Conservation (phyloP, 92 coral and sea anemone genomes). For the Heliopora coerulea region DNA sequence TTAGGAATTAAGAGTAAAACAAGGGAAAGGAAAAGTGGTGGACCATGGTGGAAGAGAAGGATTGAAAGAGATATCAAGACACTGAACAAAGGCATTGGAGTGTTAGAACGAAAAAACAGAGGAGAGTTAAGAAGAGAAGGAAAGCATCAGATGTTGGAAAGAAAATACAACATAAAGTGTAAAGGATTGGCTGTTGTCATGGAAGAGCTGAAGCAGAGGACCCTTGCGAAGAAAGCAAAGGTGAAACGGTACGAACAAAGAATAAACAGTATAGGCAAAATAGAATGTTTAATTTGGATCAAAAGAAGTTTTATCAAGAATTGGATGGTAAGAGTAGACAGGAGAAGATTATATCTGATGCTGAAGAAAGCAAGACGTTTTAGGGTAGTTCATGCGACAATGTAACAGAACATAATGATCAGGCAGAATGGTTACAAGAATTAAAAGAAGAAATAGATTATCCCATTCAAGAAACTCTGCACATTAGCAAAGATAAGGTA, state of each 20-base stretch:
- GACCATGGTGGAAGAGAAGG: no score
- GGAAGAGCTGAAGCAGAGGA: slow-evolving; percentile 10
- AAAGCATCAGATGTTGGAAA: neutral
- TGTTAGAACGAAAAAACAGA: neutral
- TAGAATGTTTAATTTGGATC: neutral
- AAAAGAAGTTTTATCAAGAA: no score
- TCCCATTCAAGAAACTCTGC: no score
- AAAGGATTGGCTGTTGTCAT: neutral
- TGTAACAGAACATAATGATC: no score
- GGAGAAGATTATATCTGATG: neutral
- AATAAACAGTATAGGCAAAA: slow-evolving; percentile 4
- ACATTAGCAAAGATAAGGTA: no score
- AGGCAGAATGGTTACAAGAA: no score
- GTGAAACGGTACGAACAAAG: neutral
- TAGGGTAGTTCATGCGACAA: no score
- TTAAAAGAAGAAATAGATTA: no score
- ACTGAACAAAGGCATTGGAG: neutral
- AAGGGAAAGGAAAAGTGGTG: no score
- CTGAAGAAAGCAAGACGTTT: no score
- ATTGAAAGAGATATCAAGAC: no score
- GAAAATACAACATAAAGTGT: neutral
- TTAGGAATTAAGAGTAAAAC: no score
- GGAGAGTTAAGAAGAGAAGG: neutral
- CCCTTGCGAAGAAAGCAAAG: neutral
- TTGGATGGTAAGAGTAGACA: neutral